These are phyloP conservation scores for Ennomos fuscantarius DNA, from an alignment of 2,888 invertebrate genomes.

Conservation along the genomic window DNA sequence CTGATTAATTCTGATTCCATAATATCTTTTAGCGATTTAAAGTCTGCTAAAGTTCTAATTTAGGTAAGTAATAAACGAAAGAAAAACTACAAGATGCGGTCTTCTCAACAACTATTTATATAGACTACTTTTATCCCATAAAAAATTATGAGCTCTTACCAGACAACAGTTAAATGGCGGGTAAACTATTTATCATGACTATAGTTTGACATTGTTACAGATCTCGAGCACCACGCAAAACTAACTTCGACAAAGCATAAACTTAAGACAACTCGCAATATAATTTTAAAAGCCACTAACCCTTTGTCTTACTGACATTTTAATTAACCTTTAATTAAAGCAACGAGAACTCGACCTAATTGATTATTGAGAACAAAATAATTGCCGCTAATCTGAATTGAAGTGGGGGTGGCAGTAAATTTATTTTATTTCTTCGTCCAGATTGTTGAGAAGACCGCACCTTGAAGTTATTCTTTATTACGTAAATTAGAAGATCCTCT, in stretches of 20 bases:
- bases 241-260: background rate
- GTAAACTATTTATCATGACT: too few relatives aligned
- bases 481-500: background rate
- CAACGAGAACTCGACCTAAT: conserved; percentile 26
- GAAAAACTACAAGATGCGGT: too few relatives aligned
- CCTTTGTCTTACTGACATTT: conserved; percentile 21
- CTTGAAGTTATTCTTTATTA: background rate
- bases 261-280: background rate
- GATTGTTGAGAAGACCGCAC: conserved; percentile 12
- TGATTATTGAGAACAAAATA: conserved; percentile 37
- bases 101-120: too few relatives aligned
- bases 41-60: too few relatives aligned
- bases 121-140: too few relatives aligned
- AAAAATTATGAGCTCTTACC: too few relatives aligned
- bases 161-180: too few relatives aligned
- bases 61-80: too few relatives aligned
- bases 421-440: conserved; percentile 32
- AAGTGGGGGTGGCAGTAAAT: conserved; percentile 34
- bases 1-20: too few relatives aligned
- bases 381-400: conserved; percentile 35
- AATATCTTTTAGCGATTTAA: too few relatives aligned
- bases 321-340: conserved; percentile 18
- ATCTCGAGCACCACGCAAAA: too few relatives aligned
- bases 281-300: background rate
- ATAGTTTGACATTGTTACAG: too few relatives aligned